Evolutionary conservation across 2,797 vertebrate species (phyloP), one percentile per base, ranked within the genome.

Genomic region (Hylomyscus alleni): DNA sequence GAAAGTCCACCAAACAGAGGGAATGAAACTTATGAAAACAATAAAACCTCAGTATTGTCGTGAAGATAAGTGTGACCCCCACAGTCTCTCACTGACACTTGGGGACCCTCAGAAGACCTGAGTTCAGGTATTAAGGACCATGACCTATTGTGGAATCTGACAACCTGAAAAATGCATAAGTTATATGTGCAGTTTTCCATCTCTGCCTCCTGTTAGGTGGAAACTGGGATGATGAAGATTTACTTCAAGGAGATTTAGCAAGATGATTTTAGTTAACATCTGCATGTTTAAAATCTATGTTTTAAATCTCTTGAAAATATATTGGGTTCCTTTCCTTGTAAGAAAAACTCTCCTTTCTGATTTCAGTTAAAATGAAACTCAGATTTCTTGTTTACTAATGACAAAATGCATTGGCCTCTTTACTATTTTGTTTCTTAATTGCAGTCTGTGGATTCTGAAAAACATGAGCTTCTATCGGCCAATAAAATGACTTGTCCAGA

Each of bases 291-390:
- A 76, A 93, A 96, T 1, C 11, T 95, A 9, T 62, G 8, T 88
- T 94, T 95, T 72, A 91, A 72, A 17, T 77, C 93, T 5, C 90
- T 83, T 78, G 14, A 72, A 80, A 86, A 47, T 37, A 65, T 88
- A 1, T 75, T 90, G 29, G 1, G 37, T 72, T 96, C 84, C 34
- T 93, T 86, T 94, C 50, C 34, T 9, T 86, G 44, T 37, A 94
- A 76, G 3, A 87, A 86, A 2, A 82, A 73, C 13, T 50, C 9
- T 7, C 47, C 50, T 81, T 85, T 54, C 62, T 10, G 65, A 29
- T 89, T 90, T 94, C 34, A 90, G 50, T 97, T 83, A 65, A 95
- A 95, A 93, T 93, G 34, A 73, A 95, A 92, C 69, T 91, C 65
- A 24, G n/a, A 77, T 10, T 34, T 54, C 24, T 89, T 5, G 0